These are phyloP conservation scores for Cyprinodon diabolis DNA, from an alignment of 2,797 vertebrate species.

Conservation along the genomic window DNA sequence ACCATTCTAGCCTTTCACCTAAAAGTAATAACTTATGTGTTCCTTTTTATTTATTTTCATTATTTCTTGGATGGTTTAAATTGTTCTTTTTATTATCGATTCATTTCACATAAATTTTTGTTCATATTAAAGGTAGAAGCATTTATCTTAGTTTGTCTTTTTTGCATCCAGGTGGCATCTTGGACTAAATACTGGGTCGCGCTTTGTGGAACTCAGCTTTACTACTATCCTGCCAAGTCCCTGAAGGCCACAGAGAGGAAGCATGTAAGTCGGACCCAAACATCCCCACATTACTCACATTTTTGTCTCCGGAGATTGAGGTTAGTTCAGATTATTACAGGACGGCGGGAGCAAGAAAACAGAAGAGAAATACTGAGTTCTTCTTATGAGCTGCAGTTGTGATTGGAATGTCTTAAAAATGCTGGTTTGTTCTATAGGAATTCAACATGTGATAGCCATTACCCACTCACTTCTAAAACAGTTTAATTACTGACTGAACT, in stretches of 20 bases:
- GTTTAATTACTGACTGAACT: conserved; percentile 31
- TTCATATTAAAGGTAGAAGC: background rate
- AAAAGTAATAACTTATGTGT: conserved; percentile 20
- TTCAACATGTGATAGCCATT: conserved; percentile 48
- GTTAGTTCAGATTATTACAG: background rate
- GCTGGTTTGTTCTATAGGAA: conserved; percentile 16
- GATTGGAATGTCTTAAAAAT: conserved; percentile 4
- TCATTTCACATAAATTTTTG: background rate
- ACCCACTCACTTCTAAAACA: conserved; percentile 17
- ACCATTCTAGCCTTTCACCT: background rate
- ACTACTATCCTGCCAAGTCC: conserved; percentile 97
- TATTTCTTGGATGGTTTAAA: conserved; percentile 9
- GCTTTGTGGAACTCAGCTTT: conserved; percentile 92
- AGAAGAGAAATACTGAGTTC: background rate
- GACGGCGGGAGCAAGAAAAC: background rate
- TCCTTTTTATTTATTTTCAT: conserved; percentile 8
- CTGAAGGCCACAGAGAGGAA: conserved; percentile 97
- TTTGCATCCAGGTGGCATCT: conserved; percentile 87
- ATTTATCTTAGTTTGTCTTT: conserved; percentile 10
- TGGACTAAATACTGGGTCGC: conserved; percentile 99
- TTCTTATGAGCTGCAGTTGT: conserved; percentile 15
- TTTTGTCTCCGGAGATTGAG: background rate
- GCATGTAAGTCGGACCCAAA: conserved; percentile 84
- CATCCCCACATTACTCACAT: background rate
- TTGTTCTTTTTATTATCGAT: background rate